These are phyloP conservation scores for Tolmerus cingulatus DNA, from an alignment of 2,888 invertebrate genomes.

Conservation along the genomic window DNA sequence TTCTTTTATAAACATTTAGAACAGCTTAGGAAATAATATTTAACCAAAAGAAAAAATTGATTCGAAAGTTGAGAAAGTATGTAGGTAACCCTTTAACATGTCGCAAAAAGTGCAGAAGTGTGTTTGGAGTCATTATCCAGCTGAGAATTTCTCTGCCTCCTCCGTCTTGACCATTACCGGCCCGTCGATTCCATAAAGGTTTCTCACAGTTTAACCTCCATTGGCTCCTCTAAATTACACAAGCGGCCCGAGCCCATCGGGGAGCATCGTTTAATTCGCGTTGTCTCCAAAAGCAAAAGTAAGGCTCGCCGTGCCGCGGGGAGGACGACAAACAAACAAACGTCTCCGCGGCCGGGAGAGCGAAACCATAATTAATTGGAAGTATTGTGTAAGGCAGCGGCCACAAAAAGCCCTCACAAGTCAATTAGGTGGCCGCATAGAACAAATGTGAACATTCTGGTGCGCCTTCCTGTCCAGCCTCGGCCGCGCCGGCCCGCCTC, in stretches of 20 bases:
- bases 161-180: not conserved
- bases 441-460: conserved; percentile 23
- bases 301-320: not conserved
- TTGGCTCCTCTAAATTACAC: not conserved
- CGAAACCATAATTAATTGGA: conserved; percentile 9
- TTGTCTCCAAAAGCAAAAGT: not conserved
- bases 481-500: not conserved
- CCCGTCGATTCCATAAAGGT: not conserved
- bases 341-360: not conserved
- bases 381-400: conserved; percentile 3
- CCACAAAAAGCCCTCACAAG: conserved; percentile 10
- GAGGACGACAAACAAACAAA: not conserved
- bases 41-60: not conserved
- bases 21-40: not conserved
- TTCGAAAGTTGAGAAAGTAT: not conserved
- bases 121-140: not conserved
- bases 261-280: not conserved
- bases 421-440: conserved; percentile 18
- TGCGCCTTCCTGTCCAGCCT: not conserved
- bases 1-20: not conserved
- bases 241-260: not conserved
- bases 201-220: not conserved
- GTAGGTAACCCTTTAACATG: not conserved
- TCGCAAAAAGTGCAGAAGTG: not conserved
- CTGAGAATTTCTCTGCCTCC: not conserved